These are phyloP conservation scores for Heliconius erato DNA, from an alignment of 2,888 invertebrate species.

Conservation along the genomic window DNA sequence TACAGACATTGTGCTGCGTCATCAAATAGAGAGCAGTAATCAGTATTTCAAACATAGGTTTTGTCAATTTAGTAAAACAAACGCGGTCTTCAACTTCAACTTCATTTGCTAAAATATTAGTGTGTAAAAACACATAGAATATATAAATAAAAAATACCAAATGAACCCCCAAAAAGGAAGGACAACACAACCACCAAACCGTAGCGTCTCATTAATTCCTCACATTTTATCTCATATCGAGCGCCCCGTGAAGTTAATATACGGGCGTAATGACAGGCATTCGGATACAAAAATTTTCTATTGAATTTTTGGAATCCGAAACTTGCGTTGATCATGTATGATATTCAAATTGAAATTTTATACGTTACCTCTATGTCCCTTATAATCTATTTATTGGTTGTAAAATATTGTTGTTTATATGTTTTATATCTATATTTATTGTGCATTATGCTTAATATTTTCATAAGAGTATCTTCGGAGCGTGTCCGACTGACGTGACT, in stretches of 20 bases:
- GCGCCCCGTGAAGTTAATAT: conserved; percentile 77
- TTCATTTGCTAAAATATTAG: too few species aligned
- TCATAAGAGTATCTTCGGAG: neutral
- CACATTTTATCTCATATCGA: conserved; percentile 60
- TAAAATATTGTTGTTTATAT: conserved; percentile 4
- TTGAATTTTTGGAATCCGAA: conserved; percentile 73
- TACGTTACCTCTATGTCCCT: conserved; percentile 53
- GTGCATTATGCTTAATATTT: neutral
- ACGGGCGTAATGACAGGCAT: conserved; percentile 76
- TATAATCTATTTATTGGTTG: conserved; percentile 29
- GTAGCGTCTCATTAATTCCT: conserved; percentile 41
- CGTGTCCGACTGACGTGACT: neutral
- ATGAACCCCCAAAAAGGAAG: neutral
- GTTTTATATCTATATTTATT: conserved; percentile 12
- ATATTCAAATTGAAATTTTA: conserved; percentile 63
- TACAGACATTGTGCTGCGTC: neutral
- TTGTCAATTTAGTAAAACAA: too few species aligned
- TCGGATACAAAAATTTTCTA: conserved; percentile 68
- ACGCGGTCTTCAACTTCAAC: too few species aligned
- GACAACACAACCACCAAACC: conserved; percentile 12
- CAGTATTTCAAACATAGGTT: too few species aligned
- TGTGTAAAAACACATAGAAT: neutral
- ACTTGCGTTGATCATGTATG: conserved; percentile 66
- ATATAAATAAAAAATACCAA: neutral
- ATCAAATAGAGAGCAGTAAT: too few species aligned